phyloP scores from a whole-genome alignment of 2,113 vertebrate genomes.

The Pterocles orientalis region DNA sequence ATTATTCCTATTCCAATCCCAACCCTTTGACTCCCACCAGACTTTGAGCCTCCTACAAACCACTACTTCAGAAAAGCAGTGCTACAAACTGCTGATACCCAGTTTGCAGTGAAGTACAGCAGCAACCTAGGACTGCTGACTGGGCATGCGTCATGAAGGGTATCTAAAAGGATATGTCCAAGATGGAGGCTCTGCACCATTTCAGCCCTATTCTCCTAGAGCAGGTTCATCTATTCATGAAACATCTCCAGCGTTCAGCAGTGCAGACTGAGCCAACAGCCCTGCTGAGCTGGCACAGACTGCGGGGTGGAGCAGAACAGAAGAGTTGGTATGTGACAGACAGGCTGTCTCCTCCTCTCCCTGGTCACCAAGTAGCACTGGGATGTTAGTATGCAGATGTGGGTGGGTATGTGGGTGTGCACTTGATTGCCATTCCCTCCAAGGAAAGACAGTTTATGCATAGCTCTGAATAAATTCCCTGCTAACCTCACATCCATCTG shows the following conservation, averaged over 20 bases:
- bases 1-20: neutral
- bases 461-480: constrained; percentile 23
- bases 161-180: neutral
- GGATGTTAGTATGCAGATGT: neutral
- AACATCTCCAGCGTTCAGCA: neutral
- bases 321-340: constrained; percentile 29
- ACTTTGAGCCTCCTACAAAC: neutral
- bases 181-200: neutral
- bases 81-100: neutral
- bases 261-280: neutral
- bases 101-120: neutral
- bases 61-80: neutral
- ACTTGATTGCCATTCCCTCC: neutral
- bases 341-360: neutral
- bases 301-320: neutral
- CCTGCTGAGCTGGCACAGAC: neutral
- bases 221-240: neutral
- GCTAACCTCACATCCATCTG: neutral
- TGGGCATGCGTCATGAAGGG: rapidly evolving
- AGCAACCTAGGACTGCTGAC: neutral
- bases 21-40: neutral
- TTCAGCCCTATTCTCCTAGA: neutral
- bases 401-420: neutral
- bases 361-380: neutral
- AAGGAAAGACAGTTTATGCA: neutral